Evolutionary conservation across 2,888 invertebrate species (phyloP).

Genomic region (Chrysotoxum bicinctum): DNA sequence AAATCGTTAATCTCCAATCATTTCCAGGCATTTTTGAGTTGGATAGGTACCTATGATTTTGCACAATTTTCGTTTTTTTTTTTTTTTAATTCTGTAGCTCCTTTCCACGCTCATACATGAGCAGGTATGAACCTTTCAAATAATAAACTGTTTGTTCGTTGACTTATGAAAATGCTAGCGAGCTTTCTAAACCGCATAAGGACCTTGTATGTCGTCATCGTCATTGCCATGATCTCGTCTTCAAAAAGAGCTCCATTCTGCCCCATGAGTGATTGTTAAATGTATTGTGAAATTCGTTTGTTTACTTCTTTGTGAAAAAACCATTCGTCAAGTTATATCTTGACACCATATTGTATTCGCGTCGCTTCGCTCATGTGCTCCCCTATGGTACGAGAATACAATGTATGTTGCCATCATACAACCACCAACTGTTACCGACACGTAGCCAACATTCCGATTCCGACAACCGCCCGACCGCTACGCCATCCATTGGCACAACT

Average conservation of each 20-base stretch:
- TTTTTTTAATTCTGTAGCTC: not conserved
- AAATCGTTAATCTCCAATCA: not conserved
- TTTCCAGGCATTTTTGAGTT: not conserved
- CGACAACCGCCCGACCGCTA: not conserved
- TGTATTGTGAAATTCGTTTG: constrained; percentile 72
- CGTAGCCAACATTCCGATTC: not conserved
- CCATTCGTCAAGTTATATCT: constrained; percentile 66
- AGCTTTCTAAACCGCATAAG: constrained; percentile 42
- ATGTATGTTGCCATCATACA: not conserved
- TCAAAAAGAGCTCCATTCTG: constrained; percentile 18
- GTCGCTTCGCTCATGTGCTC: constrained; percentile 20
- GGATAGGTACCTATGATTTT: not conserved
- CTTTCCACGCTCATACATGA: not conserved
- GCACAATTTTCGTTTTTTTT: not conserved
- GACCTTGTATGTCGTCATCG: not conserved
- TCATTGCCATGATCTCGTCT: constrained; percentile 18
- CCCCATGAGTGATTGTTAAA: constrained; percentile 64
- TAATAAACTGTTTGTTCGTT: constrained; percentile 8
- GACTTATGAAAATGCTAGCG: constrained; percentile 10
- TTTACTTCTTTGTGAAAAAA: constrained; percentile 69
- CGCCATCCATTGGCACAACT: constrained; percentile 17
- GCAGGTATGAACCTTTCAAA: too few relatives aligned
- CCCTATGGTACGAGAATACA: not conserved
- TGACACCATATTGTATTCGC: constrained; percentile 47
- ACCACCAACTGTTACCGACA: not conserved